phyloP scores from a whole-genome alignment of 2,888 invertebrate genomes.

The Slavum lentiscoides region DNA sequence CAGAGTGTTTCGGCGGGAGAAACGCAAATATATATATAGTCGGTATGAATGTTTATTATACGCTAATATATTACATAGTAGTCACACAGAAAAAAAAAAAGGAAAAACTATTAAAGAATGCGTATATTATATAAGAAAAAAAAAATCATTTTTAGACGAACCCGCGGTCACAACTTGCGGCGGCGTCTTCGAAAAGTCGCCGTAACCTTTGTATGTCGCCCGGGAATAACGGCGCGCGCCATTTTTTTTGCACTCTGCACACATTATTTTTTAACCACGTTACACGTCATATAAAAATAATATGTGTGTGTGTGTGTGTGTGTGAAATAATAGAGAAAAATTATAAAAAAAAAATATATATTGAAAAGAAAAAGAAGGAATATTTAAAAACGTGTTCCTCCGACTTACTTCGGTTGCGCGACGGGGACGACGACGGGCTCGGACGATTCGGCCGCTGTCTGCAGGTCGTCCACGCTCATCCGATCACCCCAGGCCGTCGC shows the following conservation, averaged over 20 bases:
- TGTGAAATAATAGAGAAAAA: neutral
- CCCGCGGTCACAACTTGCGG: constrained; percentile 58
- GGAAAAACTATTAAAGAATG: too few relatives aligned
- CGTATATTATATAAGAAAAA: neutral
- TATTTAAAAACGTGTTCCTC: neutral
- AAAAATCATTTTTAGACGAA: constrained; percentile 52
- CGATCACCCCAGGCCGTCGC: constrained; percentile 80
- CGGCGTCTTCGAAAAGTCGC: constrained; percentile 75
- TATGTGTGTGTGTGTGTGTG: neutral
- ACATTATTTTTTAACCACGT: constrained; percentile 15
- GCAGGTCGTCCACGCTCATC: constrained; percentile 73
- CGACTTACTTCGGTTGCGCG: constrained; percentile 35
- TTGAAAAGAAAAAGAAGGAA: too few relatives aligned
- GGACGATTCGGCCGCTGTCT: constrained; percentile 65
- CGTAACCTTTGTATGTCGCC: constrained; percentile 77
- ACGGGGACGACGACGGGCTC: constrained; percentile 60
- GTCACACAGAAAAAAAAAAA: constrained; percentile 29
- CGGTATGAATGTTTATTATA: too few relatives aligned
- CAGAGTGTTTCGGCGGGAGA: neutral
- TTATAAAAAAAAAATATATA: neutral
- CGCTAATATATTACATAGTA: neutral
- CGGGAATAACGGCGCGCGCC: constrained; percentile 80
- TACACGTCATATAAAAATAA: neutral
- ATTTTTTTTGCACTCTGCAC: constrained; percentile 71
- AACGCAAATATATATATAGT: neutral